Conservation (phyloP, 2,113 vertebrate genomes). For the Platycercus adscitus region DNA sequence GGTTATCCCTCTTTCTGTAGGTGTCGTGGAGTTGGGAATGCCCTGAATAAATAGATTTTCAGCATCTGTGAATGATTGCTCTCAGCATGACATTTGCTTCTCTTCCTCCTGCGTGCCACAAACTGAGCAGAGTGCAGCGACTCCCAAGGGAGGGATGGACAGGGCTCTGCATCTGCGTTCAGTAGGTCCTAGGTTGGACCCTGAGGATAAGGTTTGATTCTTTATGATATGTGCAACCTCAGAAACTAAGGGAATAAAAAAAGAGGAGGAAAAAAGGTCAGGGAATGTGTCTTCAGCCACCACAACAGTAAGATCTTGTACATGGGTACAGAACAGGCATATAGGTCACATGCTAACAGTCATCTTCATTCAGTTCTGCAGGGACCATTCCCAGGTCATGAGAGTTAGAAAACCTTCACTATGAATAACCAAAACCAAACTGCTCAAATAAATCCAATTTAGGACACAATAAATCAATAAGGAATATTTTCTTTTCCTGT, state of each 20-base stretch:
- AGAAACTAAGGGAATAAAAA: background rate
- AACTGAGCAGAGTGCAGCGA: background rate
- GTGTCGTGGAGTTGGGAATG: background rate
- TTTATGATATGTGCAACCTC: background rate
- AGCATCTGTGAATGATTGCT: background rate
- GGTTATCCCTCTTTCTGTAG: background rate
- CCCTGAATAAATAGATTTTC: background rate
- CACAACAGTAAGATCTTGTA: background rate
- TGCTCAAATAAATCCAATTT: conserved; percentile 49
- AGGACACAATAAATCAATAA: conserved; percentile 9
- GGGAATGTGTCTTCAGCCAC: background rate
- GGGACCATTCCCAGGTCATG: background rate
- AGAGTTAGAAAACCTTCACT: background rate
- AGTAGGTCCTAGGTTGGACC: background rate
- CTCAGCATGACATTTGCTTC: background rate
- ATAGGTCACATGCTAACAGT: background rate
- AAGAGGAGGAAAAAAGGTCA: background rate
- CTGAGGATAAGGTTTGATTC: background rate
- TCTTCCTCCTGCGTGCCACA: background rate
- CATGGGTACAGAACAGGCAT: background rate
- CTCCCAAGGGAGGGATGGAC: background rate
- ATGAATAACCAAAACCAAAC: conserved; percentile 10
- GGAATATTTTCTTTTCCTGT: conserved; percentile 44
- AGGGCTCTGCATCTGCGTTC: background rate
- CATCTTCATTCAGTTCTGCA: background rate